Conservation (phyloP, 2,888 invertebrate genomes). For the Synergus itoensis region DNA sequence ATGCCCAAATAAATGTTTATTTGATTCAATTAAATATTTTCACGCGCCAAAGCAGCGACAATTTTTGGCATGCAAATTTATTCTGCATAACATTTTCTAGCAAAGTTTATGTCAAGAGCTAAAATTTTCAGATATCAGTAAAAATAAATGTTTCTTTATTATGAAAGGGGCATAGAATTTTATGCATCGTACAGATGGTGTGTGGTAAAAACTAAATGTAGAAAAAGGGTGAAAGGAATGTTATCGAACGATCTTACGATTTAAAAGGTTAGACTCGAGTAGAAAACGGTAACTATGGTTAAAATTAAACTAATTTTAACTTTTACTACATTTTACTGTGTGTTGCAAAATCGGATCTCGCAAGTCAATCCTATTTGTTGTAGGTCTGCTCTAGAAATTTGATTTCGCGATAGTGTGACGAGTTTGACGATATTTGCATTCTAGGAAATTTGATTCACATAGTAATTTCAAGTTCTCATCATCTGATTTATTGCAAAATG, state of each 20-base stretch:
- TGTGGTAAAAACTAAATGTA: conserved; percentile 10
- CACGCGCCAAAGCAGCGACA: neutral
- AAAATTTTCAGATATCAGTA: neutral
- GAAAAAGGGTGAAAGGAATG: neutral
- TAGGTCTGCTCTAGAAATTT: conserved; percentile 5
- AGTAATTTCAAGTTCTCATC: conserved; percentile 5
- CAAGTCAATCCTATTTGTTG: neutral
- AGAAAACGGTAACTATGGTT: neutral
- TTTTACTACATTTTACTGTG: neutral
- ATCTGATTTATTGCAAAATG: neutral
- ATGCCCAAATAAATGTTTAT: neutral
- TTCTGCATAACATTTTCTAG: conserved; percentile 5
- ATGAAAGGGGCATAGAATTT: conserved; percentile 6
- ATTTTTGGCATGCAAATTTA: conserved; percentile 22
- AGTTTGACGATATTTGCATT: conserved; percentile 6
- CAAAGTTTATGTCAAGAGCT: neutral
- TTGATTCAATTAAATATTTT: conserved; percentile 14
- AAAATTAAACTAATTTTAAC: conserved; percentile 6
- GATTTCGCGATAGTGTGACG: conserved; percentile 8
- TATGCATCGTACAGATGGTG: conserved; percentile 9
- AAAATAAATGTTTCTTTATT: conserved; percentile 26
- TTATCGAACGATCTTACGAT: neutral
- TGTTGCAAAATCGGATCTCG: neutral
- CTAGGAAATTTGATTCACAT: neutral
- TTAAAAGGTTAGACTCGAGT: neutral